These are phyloP conservation scores for Petrocephalus schoutedeni DNA, from an alignment of 2,797 vertebrate genomes.

Conservation along the genomic window DNA sequence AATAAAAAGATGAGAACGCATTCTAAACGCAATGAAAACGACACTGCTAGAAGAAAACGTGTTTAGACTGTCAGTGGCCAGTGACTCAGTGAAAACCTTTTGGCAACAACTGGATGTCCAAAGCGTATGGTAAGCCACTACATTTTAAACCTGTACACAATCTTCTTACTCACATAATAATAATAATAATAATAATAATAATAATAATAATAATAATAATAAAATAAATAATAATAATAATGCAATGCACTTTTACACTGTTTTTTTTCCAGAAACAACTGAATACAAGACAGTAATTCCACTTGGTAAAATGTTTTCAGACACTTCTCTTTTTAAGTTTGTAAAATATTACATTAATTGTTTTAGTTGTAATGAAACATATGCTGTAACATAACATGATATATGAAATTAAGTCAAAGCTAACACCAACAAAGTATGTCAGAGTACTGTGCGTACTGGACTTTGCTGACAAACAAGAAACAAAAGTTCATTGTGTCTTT, in stretches of 20 bases:
- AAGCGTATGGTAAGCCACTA: neutral
- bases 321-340: neutral
- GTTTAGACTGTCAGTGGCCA: neutral
- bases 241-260: neutral
- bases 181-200: too few species aligned
- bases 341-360: neutral
- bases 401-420: neutral
- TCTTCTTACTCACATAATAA: neutral
- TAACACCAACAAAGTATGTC: neutral
- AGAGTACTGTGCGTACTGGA: neutral
- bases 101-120: neutral
- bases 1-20: neutral
- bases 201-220: neutral
- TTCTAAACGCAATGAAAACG: neutral
- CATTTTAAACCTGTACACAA: neutral
- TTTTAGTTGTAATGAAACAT: neutral
- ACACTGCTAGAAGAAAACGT: neutral
- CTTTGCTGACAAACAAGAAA: neutral
- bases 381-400: neutral
- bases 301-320: neutral
- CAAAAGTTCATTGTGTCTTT: neutral
- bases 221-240: neutral
- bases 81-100: neutral
- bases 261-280: neutral
- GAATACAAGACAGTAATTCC: neutral